These are phyloP conservation scores for Sinopyrophorus schimmeli DNA, from an alignment of 2,888 invertebrate species.

Conservation along the genomic window DNA sequence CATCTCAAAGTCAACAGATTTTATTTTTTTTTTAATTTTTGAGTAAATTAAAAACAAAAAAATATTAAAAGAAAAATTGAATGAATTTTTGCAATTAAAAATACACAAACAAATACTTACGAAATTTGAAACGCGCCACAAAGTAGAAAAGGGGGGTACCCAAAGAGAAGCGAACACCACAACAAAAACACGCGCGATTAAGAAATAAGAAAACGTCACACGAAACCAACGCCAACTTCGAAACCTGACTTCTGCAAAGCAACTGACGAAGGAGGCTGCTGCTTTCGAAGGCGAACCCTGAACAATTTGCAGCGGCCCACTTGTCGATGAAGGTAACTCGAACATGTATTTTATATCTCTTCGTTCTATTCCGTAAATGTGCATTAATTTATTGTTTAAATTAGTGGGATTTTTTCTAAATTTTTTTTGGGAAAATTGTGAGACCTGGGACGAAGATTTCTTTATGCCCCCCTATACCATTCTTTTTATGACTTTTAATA, in stretches of 20 bases:
- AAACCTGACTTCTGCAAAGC: slow-evolving; percentile 47
- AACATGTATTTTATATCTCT: slow-evolving; percentile 39
- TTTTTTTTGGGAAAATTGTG: too few relatives aligned
- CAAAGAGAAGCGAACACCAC: too few relatives aligned
- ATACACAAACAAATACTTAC: slow-evolving; percentile 13
- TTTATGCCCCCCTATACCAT: too few relatives aligned
- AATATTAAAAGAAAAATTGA: too few relatives aligned
- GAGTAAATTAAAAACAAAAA: too few relatives aligned
- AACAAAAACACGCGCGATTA: slow-evolving; percentile 38
- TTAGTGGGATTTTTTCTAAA: too few relatives aligned
- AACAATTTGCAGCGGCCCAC: slow-evolving; percentile 46
- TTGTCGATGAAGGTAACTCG: slow-evolving; percentile 45
- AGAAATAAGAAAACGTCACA: slow-evolving; percentile 32
- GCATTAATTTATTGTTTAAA: too few relatives aligned
- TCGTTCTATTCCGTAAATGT: slow-evolving; percentile 38
- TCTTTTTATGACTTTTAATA: too few relatives aligned
- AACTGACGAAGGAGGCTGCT: slow-evolving; percentile 47
- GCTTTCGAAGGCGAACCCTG: slow-evolving; percentile 39
- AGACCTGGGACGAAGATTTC: too few relatives aligned
- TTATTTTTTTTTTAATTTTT: too few relatives aligned
- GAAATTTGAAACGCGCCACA: slow-evolving; percentile 12
- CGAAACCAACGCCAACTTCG: slow-evolving; percentile 35
- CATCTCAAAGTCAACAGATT: too few relatives aligned
- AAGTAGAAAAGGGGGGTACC: not conserved
- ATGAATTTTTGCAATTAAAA: too few relatives aligned